These are phyloP conservation scores for Acanthococcus lagerstroemiae DNA, from an alignment of 2,888 invertebrate species.

Conservation along the genomic window DNA sequence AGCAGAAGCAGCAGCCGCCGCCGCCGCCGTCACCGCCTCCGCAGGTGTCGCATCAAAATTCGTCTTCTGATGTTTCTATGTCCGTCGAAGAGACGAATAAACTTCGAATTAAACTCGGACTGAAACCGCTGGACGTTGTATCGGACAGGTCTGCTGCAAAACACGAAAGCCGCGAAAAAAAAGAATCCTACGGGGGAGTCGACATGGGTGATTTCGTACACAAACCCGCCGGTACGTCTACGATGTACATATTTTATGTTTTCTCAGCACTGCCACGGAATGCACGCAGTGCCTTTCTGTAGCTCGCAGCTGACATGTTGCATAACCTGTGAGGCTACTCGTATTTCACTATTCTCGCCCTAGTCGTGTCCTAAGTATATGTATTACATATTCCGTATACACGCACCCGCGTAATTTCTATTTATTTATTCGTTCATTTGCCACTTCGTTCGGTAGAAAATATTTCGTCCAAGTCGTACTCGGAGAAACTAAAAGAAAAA, in stretches of 20 bases:
- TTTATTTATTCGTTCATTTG: too few species aligned
- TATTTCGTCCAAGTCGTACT: constrained; percentile 58
- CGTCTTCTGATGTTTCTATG: constrained; percentile 43
- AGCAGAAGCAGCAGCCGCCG: constrained; percentile 41
- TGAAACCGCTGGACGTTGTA: constrained; percentile 75
- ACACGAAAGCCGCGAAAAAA: constrained; percentile 26
- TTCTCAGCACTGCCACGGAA: too few species aligned
- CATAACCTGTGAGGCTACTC: too few species aligned
- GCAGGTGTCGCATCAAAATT: not conserved
- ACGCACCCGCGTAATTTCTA: too few species aligned
- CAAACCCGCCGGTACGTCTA: constrained; percentile 55
- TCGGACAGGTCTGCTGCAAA: constrained; percentile 37
- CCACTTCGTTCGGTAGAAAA: too few species aligned
- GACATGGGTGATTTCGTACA: constrained; percentile 64
- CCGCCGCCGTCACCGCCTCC: constrained; percentile 41
- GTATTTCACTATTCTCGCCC: too few species aligned
- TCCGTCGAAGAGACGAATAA: constrained; percentile 80
- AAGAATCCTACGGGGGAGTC: constrained; percentile 40
- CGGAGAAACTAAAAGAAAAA: constrained; percentile 72
- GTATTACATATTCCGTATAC: too few species aligned
- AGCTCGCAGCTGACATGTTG: too few species aligned
- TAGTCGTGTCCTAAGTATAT: too few species aligned
- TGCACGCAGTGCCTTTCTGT: too few species aligned
- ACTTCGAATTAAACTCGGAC: constrained; percentile 80
- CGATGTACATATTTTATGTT: constrained; percentile 15